These are phyloP conservation scores for Phengaris alcon DNA, from an alignment of 2,888 invertebrate species.

Conservation along the genomic window DNA sequence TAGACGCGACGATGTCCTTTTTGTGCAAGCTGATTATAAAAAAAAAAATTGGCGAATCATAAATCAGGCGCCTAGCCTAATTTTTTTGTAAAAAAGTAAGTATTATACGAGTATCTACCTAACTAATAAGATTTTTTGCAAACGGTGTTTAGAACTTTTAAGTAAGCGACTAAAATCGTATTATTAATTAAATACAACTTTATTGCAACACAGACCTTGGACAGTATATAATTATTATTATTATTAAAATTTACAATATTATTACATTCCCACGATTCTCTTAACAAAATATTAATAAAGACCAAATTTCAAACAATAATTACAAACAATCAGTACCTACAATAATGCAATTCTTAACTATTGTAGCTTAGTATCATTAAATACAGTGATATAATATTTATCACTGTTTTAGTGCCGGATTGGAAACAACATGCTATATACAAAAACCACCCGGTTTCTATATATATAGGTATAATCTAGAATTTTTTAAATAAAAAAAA, in stretches of 20 bases:
- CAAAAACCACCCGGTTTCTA: neutral
- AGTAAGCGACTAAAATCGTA: neutral
- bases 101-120: neutral
- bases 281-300: constrained; percentile 7
- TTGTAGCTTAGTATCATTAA: constrained; percentile 6
- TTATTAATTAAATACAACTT: neutral
- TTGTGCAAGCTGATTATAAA: constrained; percentile 2
- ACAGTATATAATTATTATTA: neutral
- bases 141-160: neutral
- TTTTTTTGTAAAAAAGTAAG: neutral
- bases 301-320: constrained; percentile 2
- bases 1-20: neutral
- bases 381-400: neutral
- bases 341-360: neutral
- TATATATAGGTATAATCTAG: neutral
- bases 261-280: constrained; percentile 4
- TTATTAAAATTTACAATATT: constrained; percentile 14
- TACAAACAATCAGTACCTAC: neutral
- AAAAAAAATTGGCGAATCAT: neutral
- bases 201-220: constrained; percentile 2
- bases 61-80: neutral
- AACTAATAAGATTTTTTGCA: neutral
- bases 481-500: neutral
- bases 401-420: neutral
- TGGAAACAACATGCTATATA: neutral